Conservation (phyloP, 2,888 invertebrate species). For the Tineola bisselliella region DNA sequence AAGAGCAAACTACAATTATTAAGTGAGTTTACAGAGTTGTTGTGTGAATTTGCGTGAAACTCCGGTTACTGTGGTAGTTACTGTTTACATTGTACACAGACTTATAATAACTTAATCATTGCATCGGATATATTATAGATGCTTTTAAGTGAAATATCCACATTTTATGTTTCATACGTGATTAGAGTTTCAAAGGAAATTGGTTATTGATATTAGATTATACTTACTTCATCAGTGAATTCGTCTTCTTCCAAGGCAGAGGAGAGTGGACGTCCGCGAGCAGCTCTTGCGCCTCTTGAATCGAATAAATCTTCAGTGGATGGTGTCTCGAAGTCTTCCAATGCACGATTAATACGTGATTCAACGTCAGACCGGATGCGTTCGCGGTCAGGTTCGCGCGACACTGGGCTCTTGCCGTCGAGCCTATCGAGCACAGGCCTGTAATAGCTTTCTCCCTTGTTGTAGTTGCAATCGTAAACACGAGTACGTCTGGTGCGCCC, state of each 20-base stretch:
- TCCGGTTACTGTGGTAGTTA: not conserved
- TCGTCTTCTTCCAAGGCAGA: constrained; percentile 58
- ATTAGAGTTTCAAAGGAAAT: too few relatives aligned
- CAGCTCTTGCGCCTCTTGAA: constrained; percentile 68
- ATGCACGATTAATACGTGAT: constrained; percentile 41
- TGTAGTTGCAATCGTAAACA: constrained; percentile 87
- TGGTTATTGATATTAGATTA: not conserved
- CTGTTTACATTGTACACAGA: not conserved
- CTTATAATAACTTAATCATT: not conserved
- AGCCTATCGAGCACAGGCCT: constrained; percentile 78
- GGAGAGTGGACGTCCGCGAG: constrained; percentile 49
- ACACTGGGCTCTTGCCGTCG: constrained; percentile 71
- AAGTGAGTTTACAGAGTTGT: constrained; percentile 1
- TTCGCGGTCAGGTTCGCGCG: constrained; percentile 45
- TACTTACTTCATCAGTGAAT: constrained; percentile 58
- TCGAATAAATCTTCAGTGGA: constrained; percentile 70
- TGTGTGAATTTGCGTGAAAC: not conserved
- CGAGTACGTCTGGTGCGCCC: constrained; percentile 78
- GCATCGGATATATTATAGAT: not conserved
- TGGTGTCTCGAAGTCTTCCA: constrained; percentile 38
- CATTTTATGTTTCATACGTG: too few relatives aligned
- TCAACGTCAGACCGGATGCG: constrained; percentile 43
- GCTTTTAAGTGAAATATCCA: not conserved
- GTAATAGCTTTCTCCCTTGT: constrained; percentile 86
- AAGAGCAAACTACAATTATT: constrained; percentile 4